Percentiles rank a stretch among this genome's conserved stretches.
phyloP scores from a whole-genome alignment of 2,113 vertebrate species.

The Macrotis lagotis region DNA sequence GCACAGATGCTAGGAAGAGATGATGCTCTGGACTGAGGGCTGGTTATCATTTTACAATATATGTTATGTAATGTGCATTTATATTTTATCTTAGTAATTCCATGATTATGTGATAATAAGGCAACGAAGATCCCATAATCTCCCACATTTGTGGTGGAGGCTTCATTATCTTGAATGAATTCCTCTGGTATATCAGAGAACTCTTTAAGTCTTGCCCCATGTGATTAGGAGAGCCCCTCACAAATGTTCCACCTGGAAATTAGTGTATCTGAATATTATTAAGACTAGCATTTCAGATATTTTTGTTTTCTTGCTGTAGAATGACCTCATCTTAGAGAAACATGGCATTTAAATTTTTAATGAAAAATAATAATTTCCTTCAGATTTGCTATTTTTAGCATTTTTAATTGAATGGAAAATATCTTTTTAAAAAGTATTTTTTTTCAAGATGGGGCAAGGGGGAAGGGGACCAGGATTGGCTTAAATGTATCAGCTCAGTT shows the following conservation, averaged over 20 bases:
- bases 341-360: constrained; percentile 69
- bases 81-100: constrained; percentile 73
- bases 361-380: constrained; percentile 67
- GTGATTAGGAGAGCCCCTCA: constrained; percentile 8
- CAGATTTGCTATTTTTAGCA: constrained; percentile 62
- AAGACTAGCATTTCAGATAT: constrained; percentile 51
- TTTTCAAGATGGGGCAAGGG: constrained; percentile 68
- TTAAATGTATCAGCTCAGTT: constrained; percentile 58
- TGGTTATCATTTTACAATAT: constrained; percentile 75
- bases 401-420: background rate
- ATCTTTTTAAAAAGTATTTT: constrained; percentile 26
- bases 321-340: constrained; percentile 63
- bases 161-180: constrained; percentile 33
- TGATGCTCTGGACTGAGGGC: constrained; percentile 73
- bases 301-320: constrained; percentile 55
- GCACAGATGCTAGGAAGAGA: constrained; percentile 60
- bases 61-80: constrained; percentile 79
- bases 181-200: background rate
- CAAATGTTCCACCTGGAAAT: constrained; percentile 71
- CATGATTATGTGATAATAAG: constrained; percentile 56
- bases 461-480: constrained; percentile 56
- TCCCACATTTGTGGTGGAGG: constrained; percentile 20
- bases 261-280: constrained; percentile 72
- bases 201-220: background rate
- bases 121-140: constrained; percentile 18